Percentiles rank a stretch among this genome's conserved stretches.
Conservation (phyloP, 1,140 invertebrate genomes). For the Drosophila sucinea region DNA sequence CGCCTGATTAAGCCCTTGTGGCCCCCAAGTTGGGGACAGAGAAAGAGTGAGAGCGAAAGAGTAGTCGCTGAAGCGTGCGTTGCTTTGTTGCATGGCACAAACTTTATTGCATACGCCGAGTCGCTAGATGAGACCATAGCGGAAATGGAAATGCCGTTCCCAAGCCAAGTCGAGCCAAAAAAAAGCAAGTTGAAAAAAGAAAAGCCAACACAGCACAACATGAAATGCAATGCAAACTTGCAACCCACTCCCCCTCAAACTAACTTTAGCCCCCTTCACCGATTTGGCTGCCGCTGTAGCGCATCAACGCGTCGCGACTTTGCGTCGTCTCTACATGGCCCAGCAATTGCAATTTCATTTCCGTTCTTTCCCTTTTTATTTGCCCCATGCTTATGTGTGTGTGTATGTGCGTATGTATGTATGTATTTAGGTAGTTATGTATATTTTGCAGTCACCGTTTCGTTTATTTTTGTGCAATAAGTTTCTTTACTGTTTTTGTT, state of each 20-base stretch:
- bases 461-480: slow-evolving; percentile 65
- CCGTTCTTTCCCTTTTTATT: slow-evolving; percentile 66
- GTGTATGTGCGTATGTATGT: slow-evolving; percentile 18
- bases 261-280: background rate
- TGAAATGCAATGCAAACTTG: slow-evolving; percentile 62
- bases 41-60: slow-evolving; percentile 1
- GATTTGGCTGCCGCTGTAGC: slow-evolving; percentile 15
- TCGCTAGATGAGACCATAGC: slow-evolving; percentile 60
- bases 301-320: slow-evolving; percentile 75
- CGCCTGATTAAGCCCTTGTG: slow-evolving; percentile 60
- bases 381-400: slow-evolving; percentile 27
- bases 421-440: slow-evolving; percentile 23
- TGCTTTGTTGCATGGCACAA: slow-evolving; percentile 35
- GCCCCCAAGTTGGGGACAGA: slow-evolving; percentile 14
- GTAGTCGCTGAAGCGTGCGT: slow-evolving; percentile 17
- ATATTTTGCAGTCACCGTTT: slow-evolving; percentile 48
- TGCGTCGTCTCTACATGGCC: slow-evolving; percentile 72
- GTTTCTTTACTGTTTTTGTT: slow-evolving; percentile 51
- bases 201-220: slow-evolving; percentile 24
- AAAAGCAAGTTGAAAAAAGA: slow-evolving; percentile 17
- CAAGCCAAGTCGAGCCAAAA: slow-evolving; percentile 38
- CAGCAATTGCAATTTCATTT: slow-evolving; percentile 79
- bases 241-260: slow-evolving; percentile 14
- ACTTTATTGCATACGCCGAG: slow-evolving; percentile 68
- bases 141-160: slow-evolving; percentile 61